Base-by-base conservation (phyloP, 2,797 vertebrate species). In the Leontocebus nigricollis region DNA sequence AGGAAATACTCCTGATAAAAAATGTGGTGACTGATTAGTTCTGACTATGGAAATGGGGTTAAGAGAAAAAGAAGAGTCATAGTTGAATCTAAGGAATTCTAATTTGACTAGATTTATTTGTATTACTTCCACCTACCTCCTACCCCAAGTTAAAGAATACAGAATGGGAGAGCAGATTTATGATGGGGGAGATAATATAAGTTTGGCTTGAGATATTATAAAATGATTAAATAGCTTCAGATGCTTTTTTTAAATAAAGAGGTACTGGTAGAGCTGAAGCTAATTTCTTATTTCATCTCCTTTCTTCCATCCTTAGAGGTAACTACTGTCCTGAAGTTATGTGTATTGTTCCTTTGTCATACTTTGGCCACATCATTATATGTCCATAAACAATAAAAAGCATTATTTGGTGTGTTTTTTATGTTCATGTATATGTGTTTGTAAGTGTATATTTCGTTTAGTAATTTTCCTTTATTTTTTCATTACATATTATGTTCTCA, bases 191-290 rank as follows among this genome's bases (percentile, higher is more conserved):
- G 30, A 30, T 55, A 22, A 72, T 83, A 2, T 15, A 46, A 88
- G 57, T 59, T 93, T 95, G 77, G 44, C 55, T 88, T 59, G 70
- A 88, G 72, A 77, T 27, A 85, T 41, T 93, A 17, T 39, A 89
- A 94, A 22, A 70, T 72, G 70, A 88, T 73, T 39, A 93, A 91
- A 85, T 44, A 95, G 30, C 24, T 80, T 95, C 55, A 88, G 30
- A 52, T 84, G 76, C 61, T 96, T 59, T 96, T 96, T 59, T 41
- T 64, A 82, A 90, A 55, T 86, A 80, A 83, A 30, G 55, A 73
- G 30, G 41, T 89, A 77, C 36, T 33, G 36, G 22, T 80, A 67
- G 12, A 79, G 13, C 89, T 89, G 52, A 87, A 94, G 61, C 26
- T 52, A 4, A 12, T 48, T 50, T 86, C 36, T 85, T 50, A 36